A percentile compares a stretch with the other conserved stretches of the same genome.
phyloP scores from a whole-genome alignment of 2,888 invertebrate species.

The Andrena camellia region DNA sequence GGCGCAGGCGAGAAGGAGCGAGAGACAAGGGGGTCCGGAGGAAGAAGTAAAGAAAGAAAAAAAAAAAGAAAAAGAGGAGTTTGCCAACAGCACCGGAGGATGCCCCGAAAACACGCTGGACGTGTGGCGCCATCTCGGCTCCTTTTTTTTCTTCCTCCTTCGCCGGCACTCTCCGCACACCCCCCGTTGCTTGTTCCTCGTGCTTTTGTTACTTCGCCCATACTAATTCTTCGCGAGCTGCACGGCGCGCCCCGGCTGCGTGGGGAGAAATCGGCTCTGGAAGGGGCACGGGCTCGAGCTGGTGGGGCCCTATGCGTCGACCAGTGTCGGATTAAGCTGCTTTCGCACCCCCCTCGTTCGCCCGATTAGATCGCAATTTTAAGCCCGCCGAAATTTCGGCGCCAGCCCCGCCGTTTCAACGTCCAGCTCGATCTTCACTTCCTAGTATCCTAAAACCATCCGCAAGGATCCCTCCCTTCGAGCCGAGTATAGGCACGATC shows the following conservation, averaged over 20 bases:
- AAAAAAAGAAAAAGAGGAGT: slow-evolving; percentile 75
- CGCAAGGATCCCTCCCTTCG: background rate
- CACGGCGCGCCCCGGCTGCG: slow-evolving; percentile 70
- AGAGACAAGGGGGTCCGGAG: slow-evolving; percentile 29
- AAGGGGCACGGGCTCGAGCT: slow-evolving; percentile 48
- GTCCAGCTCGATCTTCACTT: slow-evolving; percentile 17
- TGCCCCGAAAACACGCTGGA: slow-evolving; percentile 84
- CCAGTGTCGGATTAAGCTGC: slow-evolving; percentile 66
- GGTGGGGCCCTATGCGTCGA: slow-evolving; percentile 55
- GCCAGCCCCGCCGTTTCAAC: slow-evolving; percentile 11
- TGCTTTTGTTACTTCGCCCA: slow-evolving; percentile 83
- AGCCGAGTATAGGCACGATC: no score
- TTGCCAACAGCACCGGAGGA: slow-evolving; percentile 83
- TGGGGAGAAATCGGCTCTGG: slow-evolving; percentile 67
- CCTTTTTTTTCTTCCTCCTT: slow-evolving; percentile 78
- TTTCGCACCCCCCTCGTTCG: slow-evolving; percentile 60
- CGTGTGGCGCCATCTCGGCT: slow-evolving; percentile 84
- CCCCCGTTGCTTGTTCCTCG: slow-evolving; percentile 64
- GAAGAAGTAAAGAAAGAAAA: slow-evolving; percentile 48
- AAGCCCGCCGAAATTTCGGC: slow-evolving; percentile 46
- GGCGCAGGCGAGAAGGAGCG: slow-evolving; percentile 30
- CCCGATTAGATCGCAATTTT: slow-evolving; percentile 53
- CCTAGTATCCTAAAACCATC: background rate
- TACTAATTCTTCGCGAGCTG: slow-evolving; percentile 83
- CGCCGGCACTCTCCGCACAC: slow-evolving; percentile 70